Evolutionary conservation across 1,140 invertebrate species (phyloP).

Genomic region (Psilanteris sp.): DNA sequence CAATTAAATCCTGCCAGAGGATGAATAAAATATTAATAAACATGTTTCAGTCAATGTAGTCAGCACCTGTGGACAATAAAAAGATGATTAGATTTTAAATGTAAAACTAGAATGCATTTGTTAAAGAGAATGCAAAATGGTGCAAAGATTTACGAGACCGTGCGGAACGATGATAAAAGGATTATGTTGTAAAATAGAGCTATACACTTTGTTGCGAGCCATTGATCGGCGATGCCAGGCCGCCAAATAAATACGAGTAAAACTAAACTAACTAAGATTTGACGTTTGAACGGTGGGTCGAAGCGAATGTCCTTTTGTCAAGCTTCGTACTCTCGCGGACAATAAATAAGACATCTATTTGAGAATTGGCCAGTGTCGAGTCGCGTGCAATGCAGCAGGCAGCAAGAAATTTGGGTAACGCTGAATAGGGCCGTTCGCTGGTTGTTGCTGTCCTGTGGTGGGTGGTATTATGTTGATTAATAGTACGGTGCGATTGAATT

Average conservation of each 20-base stretch:
- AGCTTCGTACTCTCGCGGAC: neutral
- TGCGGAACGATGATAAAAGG: conserved; percentile 24
- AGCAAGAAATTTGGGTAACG: conserved; percentile 73
- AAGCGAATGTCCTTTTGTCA: conserved; percentile 37
- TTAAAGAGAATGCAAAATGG: neutral
- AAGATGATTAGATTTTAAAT: neutral
- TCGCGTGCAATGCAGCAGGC: conserved; percentile 66
- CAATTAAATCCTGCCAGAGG: too few relatives aligned
- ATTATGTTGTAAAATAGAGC: neutral
- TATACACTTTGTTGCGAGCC: conserved; percentile 1
- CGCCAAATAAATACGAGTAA: neutral
- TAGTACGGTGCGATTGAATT: conserved; percentile 41
- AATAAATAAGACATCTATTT: conserved; percentile 24
- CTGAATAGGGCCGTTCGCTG: conserved; percentile 77
- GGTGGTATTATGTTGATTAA: conserved; percentile 72
- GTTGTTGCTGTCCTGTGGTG: conserved; percentile 81
- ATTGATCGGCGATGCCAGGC: neutral
- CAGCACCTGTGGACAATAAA: conserved; percentile 2
- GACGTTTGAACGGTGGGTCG: conserved; percentile 7
- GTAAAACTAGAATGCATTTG: too few relatives aligned
- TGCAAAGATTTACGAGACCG: neutral
- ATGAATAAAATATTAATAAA: too few relatives aligned
- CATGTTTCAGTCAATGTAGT: too few relatives aligned
- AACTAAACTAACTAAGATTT: neutral
- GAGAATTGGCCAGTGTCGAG: conserved; percentile 47